These are phyloP conservation scores for Contarinia nasturtii DNA, from an alignment of 1,140 invertebrate species.

Conservation along the genomic window DNA sequence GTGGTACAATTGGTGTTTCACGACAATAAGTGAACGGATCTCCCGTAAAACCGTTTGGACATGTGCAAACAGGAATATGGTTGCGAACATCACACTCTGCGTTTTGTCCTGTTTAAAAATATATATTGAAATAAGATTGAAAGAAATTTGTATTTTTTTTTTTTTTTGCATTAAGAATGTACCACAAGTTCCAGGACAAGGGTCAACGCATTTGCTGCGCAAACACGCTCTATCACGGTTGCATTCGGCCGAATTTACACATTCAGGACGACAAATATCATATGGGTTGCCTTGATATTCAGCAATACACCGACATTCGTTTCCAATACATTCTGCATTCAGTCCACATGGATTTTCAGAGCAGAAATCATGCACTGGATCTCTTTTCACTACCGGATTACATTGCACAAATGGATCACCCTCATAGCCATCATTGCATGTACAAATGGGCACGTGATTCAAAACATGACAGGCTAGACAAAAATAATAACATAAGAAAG, in stretches of 20 bases:
- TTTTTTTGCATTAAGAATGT: conserved; percentile 35
- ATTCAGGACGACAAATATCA: conserved; percentile 44
- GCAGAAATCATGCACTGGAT: conserved; percentile 46
- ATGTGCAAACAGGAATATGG: conserved; percentile 48
- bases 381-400: conserved; percentile 22
- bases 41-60: conserved; percentile 29
- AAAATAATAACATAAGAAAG: conserved; percentile 19
- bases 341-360: conserved; percentile 57
- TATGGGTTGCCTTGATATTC: conserved; percentile 52
- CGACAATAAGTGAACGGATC: conserved; percentile 25
- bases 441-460: conserved; percentile 51
- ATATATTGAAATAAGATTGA: conserved; percentile 40
- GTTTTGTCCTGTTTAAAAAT: too few relatives aligned
- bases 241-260: conserved; percentile 46
- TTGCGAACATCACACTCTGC: conserved; percentile 47
- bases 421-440: conserved; percentile 39
- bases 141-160: too few relatives aligned
- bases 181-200: conserved; percentile 47
- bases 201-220: conserved; percentile 46
- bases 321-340: conserved; percentile 36
- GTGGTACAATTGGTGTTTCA: conserved; percentile 22
- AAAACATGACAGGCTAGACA: conserved; percentile 53
- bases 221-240: conserved; percentile 42
- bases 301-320: conserved; percentile 37
- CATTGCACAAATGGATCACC: conserved; percentile 52